Evolutionary conservation across 2,888 invertebrate species (phyloP), one percentile per base, ranked within the genome.

Genomic region (Dermolepida albohirtum): DNA sequence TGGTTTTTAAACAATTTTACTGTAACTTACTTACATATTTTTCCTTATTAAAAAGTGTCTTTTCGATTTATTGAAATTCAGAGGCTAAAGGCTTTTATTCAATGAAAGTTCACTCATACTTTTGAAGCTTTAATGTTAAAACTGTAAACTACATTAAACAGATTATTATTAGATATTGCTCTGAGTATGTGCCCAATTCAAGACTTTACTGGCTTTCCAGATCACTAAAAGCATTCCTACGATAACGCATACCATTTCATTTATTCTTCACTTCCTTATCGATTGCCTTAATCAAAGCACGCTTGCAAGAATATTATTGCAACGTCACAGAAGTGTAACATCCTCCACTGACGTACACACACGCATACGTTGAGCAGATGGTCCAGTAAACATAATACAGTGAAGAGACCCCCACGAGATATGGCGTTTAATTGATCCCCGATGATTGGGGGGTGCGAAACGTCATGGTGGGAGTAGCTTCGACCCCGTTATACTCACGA

Each of bases 391-490:
- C 64, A 70, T 69, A 73, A 72, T 71, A 66, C 72, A 71, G 71
- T 10, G 34, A 10, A 34, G 65, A 47, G 67, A 71, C 68, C 70
- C 71, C 67, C 72, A 70, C 68, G 64, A 51, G 69, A 68, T 65
- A 62, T 70, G 68, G 72, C 71, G 66, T 68, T 81, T 81, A 81
- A 81, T 82, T 81, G 80, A 81, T 82, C 82, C 81, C 82, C 72
- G 80, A 80, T 80, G 82, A 81, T 78, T 77, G 75, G 78, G 59
- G 78, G 79, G 79, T 76, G 79, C 76, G 78, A 79, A 80, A 78
- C 76, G 78, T 78, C 76, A 76, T 73, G 73, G 74, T 72, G 73
- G 75, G 72, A 74, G 76, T 65, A 34, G 8, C 63, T 69, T 68
- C 69, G 68, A 70, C 71, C 71, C 74, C 70, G 68, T 55, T 68